These are phyloP conservation scores for Heliconius congener DNA, from an alignment of 1,140 invertebrate species.

Conservation along the genomic window DNA sequence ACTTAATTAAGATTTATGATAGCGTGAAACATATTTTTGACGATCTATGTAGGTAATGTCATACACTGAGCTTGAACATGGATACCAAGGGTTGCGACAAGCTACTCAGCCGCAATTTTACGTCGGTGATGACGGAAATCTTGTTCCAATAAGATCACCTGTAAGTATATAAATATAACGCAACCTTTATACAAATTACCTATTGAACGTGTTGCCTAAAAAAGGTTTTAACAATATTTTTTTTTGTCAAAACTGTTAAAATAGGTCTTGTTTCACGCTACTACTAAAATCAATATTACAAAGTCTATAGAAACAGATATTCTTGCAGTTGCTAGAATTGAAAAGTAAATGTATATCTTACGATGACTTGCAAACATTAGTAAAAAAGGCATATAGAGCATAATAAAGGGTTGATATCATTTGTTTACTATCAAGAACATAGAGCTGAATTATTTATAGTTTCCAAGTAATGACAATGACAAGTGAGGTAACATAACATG, in stretches of 20 bases:
- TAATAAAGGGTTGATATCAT: conserved; percentile 23
- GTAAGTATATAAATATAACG: conserved; percentile 56
- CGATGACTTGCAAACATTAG: conserved; percentile 24
- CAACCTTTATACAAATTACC: background rate
- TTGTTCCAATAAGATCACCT: conserved; percentile 79
- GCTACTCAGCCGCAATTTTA: conserved; percentile 86
- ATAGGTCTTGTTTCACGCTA: background rate
- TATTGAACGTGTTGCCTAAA: background rate
- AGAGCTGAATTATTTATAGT: conserved; percentile 32
- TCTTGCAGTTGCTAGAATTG: background rate
- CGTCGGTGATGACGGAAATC: conserved; percentile 84
- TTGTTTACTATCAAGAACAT: conserved; percentile 37
- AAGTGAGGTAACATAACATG: conserved; percentile 73
- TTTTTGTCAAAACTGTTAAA: background rate
- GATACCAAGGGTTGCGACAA: conserved; percentile 90
- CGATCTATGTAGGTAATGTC: conserved; percentile 86
- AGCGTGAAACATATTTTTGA: conserved; percentile 25
- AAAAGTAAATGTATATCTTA: conserved; percentile 21
- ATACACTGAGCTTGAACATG: conserved; percentile 94
- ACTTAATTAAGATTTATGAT: conserved; percentile 16
- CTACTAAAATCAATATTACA: conserved; percentile 19
- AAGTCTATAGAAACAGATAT: conserved; percentile 29
- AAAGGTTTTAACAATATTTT: background rate
- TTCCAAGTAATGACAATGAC: conserved; percentile 64
- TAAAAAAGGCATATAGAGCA: conserved; percentile 15